Evolutionary conservation across 2,797 vertebrate genomes (phyloP).

Genomic region (Crocidura indochinensis): DNA sequence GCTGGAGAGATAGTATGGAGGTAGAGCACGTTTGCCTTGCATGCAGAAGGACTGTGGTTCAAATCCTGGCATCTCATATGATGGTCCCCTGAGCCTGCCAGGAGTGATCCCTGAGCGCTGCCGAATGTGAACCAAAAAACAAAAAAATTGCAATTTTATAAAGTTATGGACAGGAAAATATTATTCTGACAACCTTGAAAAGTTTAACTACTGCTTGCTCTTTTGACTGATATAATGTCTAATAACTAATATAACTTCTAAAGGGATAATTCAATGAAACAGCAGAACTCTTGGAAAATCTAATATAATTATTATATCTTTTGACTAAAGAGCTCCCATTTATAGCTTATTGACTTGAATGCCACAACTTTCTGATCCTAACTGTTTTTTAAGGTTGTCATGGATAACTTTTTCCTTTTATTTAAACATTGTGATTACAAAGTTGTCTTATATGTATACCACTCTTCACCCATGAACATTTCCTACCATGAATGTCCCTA

Average conservation of each 20-base stretch:
- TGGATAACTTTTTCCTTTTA: neutral
- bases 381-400: neutral
- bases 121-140: too few species aligned
- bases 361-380: neutral
- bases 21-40: too few species aligned
- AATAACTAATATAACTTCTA: neutral
- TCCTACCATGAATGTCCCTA: too few species aligned
- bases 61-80: too few species aligned
- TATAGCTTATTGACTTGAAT: neutral
- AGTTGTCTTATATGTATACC: too few species aligned
- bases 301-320: neutral
- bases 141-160: conserved; percentile 14
- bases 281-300: conserved; percentile 24
- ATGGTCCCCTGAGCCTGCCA: too few species aligned
- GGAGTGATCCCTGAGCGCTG: too few species aligned
- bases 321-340: conserved; percentile 24
- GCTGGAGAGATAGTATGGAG: too few species aligned
- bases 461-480: too few species aligned
- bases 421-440: too few species aligned
- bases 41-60: too few species aligned
- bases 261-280: conserved; percentile 24
- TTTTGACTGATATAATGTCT: neutral
- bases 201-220: neutral
- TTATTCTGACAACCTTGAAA: conserved; percentile 1
- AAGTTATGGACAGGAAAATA: neutral